Evolutionary conservation across 2,888 invertebrate genomes (phyloP), one percentile per base, ranked within the genome.

Genomic region (Euproctis similis): DNA sequence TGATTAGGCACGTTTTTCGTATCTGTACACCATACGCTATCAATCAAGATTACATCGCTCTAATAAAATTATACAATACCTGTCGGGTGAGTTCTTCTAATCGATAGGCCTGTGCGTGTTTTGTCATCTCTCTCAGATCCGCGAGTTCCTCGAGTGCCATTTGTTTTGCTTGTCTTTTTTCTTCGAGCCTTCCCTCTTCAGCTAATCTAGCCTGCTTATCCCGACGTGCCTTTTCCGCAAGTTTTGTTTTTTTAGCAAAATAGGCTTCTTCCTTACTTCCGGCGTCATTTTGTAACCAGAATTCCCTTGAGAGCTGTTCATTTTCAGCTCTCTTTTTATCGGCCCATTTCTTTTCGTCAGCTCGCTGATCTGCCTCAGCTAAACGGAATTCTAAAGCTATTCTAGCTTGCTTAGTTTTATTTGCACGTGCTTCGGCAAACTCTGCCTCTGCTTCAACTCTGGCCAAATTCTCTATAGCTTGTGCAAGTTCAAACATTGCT

Each of bases 21-120:
- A n/a, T n/a, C n/a, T n/a, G n/a, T n/a, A n/a, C n/a, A n/a, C n/a
- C n/a, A n/a, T n/a, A n/a, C n/a, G n/a, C n/a, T n/a, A n/a, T n/a
- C n/a, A n/a, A n/a, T n/a, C n/a, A n/a, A n/a, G n/a, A n/a, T n/a
- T n/a, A n/a, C n/a, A n/a, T n/a, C n/a, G n/a, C n/a, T n/a, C n/a
- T n/a, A n/a, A n/a, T n/a, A n/a, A n/a, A n/a, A n/a, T n/a, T n/a
- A n/a, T n/a, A n/a, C 10, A 4, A 10, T 44, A 85, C 85, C 75
- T 91, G 91, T 53, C 90, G 80, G 26, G 89, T 90, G 42, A 91
- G 82, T 57, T 90, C 91, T 4, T 77, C 88, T 70, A 90, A 90
- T 12, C 86, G 85, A 52, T 88, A 88, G 53, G 88, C 88, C 54
- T 88, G 86, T 1, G 88, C 88, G 50, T 88, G 87, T 47, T 81